Base-by-base conservation (phyloP, 2,113 vertebrate genomes). In the Gallinago paraguaiae region DNA sequence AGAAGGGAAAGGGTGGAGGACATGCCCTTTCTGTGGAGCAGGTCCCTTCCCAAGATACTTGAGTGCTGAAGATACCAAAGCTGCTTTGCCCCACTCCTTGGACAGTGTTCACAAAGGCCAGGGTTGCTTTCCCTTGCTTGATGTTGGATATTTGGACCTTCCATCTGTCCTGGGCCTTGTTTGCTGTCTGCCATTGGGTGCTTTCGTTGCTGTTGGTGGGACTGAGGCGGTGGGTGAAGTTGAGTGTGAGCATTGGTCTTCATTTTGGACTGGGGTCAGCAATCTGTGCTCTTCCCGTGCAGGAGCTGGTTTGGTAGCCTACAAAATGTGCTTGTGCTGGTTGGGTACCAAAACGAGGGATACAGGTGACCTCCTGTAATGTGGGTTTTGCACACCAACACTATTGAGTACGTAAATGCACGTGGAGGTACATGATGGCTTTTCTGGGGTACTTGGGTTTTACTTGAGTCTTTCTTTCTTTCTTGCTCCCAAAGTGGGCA, bases 1-100 rank as follows among this genome's bases (percentile, higher is more conserved):
- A 4, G 17, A 24, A 37, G 15, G 56, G 65, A 46, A 33, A 6
- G 63, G 70, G 67, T 54, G 75, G 43, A 72, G 79, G 12, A 72
- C 19, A 3, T 43, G 43, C 17, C 33, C 10, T 25, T 31, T 28
- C 30, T 33, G 24, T 33, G 61, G 17, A 85, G 20, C 7, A 16
- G 17, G 3, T 72, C 45, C 54, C 22, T 77, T 69, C 54, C 70
- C 27, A 23, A 54, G 70, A 3, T 7, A 1, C 1, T 1, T 6
- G 27, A 0, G 0, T 82, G n/a, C 83, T 35, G 31, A 33, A 59
- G 70, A 10, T 16, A 7, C 4, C 37, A 28, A 5, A 65, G 68
- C 59, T 77, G 64, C 54, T 12, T 0, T 30, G 82, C 28, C 8
- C 17, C 1, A 0, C 18, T 39, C 7, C 18, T 56, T n/a, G 70